Evolutionary conservation across 2,113 vertebrate species (phyloP), one percentile per base, ranked within the genome.

Genomic region (Vanacampus margaritifer): DNA sequence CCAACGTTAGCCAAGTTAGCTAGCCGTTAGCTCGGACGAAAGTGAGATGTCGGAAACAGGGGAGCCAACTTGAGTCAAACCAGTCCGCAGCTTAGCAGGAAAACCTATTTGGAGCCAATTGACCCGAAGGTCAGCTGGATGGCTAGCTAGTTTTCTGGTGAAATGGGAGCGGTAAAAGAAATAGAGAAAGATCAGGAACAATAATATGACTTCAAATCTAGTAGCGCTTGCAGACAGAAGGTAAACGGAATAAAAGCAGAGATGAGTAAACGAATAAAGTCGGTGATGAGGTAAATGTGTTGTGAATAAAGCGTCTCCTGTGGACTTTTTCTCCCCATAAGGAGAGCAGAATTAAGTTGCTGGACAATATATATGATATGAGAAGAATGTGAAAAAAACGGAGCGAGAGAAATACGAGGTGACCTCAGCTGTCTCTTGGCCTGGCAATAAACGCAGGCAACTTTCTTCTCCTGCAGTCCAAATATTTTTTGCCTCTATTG

Each of bases 91-190:
- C n/a, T n/a, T n/a, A n/a, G n/a, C n/a, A n/a, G n/a, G 21, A 81
- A 89, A 91, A 88, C 86, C 88, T 90, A 89, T 91, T 89, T 89
- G 86, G 85, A 90, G 84, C 83, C 54, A 80, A 74, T 73, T 85
- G 90, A 92, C 87, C 87, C 68, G 7, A 1, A 63, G n/a, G n/a
- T n/a, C n/a, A n/a, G n/a, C 16, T 78, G 87, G 72, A 70, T 24
- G 75, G 67, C 78, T 84, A 81, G 81, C 78, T 79, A 1, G 76
- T 73, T 83, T 83, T 87, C 86, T 85, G 84, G 77, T 86, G 83
- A 67, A 78, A 84, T 72, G 79, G 77, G 75, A 85, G 84, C 83
- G 82, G 83, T 81, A 35, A 36, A 82, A 79, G 79, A 81, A 85
- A 86, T 80, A 71, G 69, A 83, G 73, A 80, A 66, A 78, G 68